Evolutionary conservation across 2,888 invertebrate species (phyloP).

Genomic region (Agrotis exclamationis): DNA sequence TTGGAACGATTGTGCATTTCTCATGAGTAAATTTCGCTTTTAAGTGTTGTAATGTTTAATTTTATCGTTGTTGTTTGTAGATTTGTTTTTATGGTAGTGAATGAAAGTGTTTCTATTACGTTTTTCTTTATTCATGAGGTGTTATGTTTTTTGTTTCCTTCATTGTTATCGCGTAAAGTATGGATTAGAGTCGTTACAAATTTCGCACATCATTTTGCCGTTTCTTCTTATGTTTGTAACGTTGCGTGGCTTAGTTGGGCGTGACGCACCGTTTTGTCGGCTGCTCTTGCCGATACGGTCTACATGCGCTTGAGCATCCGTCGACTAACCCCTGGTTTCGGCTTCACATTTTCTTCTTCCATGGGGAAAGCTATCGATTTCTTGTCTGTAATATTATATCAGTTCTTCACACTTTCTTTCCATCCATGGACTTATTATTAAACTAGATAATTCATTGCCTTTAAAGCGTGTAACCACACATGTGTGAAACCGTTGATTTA

Average conservation of each 20-base stretch:
- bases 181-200: slow-evolving; percentile 70
- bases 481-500: slow-evolving; percentile 59
- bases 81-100: slow-evolving; percentile 60
- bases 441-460: slow-evolving; percentile 36
- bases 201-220: slow-evolving; percentile 73
- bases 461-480: slow-evolving; percentile 38
- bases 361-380: slow-evolving; percentile 73
- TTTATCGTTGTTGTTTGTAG: slow-evolving; percentile 61
- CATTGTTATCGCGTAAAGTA: slow-evolving; percentile 64
- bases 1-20: slow-evolving; percentile 64
- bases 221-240: slow-evolving; percentile 78
- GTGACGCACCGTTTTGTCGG: slow-evolving; percentile 88
- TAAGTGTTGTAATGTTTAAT: slow-evolving; percentile 63
- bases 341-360: slow-evolving; percentile 75
- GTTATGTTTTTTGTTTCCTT: slow-evolving; percentile 50
- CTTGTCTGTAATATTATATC: slow-evolving; percentile 66
- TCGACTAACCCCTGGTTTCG: slow-evolving; percentile 82
- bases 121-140: slow-evolving; percentile 57
- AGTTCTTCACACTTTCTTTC: slow-evolving; percentile 54
- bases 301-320: slow-evolving; percentile 85
- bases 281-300: slow-evolving; percentile 88
- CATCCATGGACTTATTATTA: slow-evolving; percentile 25
- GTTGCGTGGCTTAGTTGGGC: slow-evolving; percentile 86
- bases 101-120: slow-evolving; percentile 67
- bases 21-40: slow-evolving; percentile 65